phyloP scores from a whole-genome alignment of 1,140 invertebrate genomes.

The Macrobrachium rosenbergii region DNA sequence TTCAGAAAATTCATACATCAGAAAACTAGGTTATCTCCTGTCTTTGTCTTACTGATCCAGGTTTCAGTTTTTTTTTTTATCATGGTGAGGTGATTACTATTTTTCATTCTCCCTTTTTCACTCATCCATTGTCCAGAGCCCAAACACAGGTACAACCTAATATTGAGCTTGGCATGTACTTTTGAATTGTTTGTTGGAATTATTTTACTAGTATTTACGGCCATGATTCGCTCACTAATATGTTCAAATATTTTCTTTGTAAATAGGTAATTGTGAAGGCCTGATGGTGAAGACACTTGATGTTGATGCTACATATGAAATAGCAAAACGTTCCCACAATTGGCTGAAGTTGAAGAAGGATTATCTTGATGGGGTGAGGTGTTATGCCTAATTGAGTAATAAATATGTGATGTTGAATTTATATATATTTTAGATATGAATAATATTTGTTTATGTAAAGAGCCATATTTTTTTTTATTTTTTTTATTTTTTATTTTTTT shows the following conservation, averaged over 20 bases:
- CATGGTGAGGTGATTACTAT: too few relatives aligned
- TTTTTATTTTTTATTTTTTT: background rate
- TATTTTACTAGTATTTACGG: too few relatives aligned
- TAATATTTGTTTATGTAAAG: background rate
- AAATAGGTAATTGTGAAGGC: slow-evolving; percentile 93
- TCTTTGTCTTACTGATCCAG: too few relatives aligned
- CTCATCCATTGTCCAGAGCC: too few relatives aligned
- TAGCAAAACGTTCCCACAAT: slow-evolving; percentile 95
- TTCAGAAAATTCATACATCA: too few relatives aligned
- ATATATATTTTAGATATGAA: slow-evolving; percentile 56
- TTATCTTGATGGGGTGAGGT: slow-evolving; percentile 95
- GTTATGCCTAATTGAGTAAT: slow-evolving; percentile 74
- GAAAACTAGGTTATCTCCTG: too few relatives aligned
- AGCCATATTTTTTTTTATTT: slow-evolving; percentile 66
- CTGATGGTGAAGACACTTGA: slow-evolving; percentile 98
- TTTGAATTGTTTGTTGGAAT: too few relatives aligned
- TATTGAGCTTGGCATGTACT: too few relatives aligned
- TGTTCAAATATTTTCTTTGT: background rate
- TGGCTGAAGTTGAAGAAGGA: slow-evolving; percentile 99
- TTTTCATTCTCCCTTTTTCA: too few relatives aligned
- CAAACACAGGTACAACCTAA: too few relatives aligned
- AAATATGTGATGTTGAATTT: slow-evolving; percentile 73
- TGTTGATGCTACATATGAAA: slow-evolving; percentile 95
- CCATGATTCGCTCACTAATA: too few relatives aligned
- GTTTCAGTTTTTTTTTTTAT: too few relatives aligned